Conservation (phyloP, 2,888 invertebrate species). For the Microdon myrmicae region DNA sequence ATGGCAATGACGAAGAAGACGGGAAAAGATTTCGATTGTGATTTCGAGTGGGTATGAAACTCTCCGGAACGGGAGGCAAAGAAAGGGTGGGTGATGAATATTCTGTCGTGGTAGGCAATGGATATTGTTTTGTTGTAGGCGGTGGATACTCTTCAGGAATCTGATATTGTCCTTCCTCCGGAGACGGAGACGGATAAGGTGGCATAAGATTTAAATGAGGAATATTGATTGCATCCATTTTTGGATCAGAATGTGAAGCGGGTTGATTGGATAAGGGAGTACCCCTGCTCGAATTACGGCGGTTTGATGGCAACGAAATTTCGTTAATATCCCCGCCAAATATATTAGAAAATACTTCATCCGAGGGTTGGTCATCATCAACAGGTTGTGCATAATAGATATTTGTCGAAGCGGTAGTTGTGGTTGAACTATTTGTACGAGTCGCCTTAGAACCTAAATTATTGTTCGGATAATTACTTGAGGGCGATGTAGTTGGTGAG, state of each 20-base stretch:
- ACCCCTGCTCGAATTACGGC: conserved; percentile 55
- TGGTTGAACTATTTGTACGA: conserved; percentile 20
- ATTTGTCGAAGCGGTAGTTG: conserved; percentile 34
- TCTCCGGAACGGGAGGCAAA: no score
- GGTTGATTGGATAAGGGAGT: not conserved
- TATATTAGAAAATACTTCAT: conserved; percentile 52
- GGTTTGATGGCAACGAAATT: conserved; percentile 37
- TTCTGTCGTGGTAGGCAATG: no score
- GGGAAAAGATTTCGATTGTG: conserved; percentile 41
- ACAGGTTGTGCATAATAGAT: conserved; percentile 61
- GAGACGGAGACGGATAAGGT: conserved; percentile 6
- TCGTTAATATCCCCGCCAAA: conserved; percentile 38
- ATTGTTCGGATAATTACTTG: conserved; percentile 40
- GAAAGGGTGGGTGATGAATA: no score
- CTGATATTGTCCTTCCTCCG: conserved; percentile 21
- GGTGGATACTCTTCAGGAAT: conserved; percentile 15
- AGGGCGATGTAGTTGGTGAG: conserved; percentile 1
- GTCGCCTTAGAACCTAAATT: conserved; percentile 15
- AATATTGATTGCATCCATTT: conserved; percentile 27
- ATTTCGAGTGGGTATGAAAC: no score
- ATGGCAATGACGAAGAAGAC: conserved; percentile 5
- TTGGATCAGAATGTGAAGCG: conserved; percentile 11
- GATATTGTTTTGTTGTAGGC: no score
- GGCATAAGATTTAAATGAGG: conserved; percentile 32
- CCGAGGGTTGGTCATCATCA: conserved; percentile 56